Evolutionary conservation across 2,888 invertebrate species (phyloP).

Genomic region (Vanessa cardui): DNA sequence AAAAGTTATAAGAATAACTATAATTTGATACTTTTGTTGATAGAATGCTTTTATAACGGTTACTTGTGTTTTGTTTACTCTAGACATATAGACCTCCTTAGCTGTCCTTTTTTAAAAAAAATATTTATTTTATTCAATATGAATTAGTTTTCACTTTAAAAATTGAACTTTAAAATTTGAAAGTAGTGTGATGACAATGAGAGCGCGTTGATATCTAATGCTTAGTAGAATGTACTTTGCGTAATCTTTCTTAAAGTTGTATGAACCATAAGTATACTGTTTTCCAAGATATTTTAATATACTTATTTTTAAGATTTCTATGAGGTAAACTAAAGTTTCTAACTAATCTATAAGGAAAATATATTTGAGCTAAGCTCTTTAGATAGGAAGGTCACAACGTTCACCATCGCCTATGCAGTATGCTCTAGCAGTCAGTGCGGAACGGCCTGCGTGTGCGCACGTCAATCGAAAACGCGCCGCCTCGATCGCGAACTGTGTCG

Average conservation of each 20-base stretch:
- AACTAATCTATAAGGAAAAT: slow-evolving; percentile 59
- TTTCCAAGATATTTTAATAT: neutral
- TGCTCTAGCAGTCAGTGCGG: slow-evolving; percentile 70
- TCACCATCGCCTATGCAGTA: slow-evolving; percentile 62
- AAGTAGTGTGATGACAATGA: slow-evolving; percentile 12
- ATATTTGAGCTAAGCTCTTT: slow-evolving; percentile 71
- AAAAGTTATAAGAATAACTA: too few species aligned
- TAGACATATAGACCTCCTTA: too few species aligned
- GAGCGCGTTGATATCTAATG: slow-evolving; percentile 38
- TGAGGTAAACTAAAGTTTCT: slow-evolving; percentile 9
- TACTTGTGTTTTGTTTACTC: too few species aligned
- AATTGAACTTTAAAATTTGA: neutral
- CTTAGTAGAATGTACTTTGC: neutral
- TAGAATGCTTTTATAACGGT: too few species aligned
- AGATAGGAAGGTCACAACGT: slow-evolving; percentile 80
- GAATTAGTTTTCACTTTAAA: neutral
- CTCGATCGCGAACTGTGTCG: slow-evolving; percentile 66
- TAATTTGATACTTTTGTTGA: too few species aligned
- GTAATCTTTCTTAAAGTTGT: neutral
- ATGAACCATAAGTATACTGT: neutral
- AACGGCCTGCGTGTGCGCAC: slow-evolving; percentile 72
- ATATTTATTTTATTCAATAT: neutral
- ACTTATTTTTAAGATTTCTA: too few species aligned
- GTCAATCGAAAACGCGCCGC: slow-evolving; percentile 47
- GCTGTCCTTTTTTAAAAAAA: too few species aligned